Base-by-base conservation (phyloP, 1,140 invertebrate genomes). In the Teleogryllus occipitalis region DNA sequence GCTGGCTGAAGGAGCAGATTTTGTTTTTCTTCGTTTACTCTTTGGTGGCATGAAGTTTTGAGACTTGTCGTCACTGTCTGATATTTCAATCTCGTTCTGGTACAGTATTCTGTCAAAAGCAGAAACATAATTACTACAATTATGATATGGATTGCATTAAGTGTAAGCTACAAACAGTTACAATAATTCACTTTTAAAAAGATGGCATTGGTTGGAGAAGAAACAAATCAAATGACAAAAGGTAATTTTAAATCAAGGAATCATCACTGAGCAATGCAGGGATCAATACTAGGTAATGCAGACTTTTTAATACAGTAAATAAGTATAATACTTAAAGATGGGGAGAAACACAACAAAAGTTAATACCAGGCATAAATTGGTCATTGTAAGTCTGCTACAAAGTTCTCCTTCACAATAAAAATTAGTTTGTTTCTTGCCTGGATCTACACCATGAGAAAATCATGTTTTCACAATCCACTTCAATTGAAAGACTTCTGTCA, bases 11-110 rank as follows among this genome's bases (percentile, higher is more conserved):
- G 75, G 8, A 22, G 76, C 10, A 47, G 14, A 7, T 48, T 47
- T 79, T 15, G 78, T 75, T 46, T 79, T 79, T 74, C 73, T 49
- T 47, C 27, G 21, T 48, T 79, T 79, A 12, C 10, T 74, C 73
- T 75, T 79, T 21, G 72, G 22, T 74, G 78, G 78, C 2, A 47
- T 18, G 65, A 74, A 10, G 79, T 87, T 86, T 47, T 49, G 74
- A 15, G 88, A 87, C 3, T 90, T 89, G 6, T 90, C 88, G 8
- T 92, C 92, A 81, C 89, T 88, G 48, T 90, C 88, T 81, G 92
- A 89, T 47, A 94, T 88, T 82, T 94, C 91, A 83, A 92, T 90
- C 81, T 91, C 91, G 83, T 91, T 89, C 8, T 94, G 86, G 75
- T 94, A 88, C 83, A 93, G 94, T 84, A 10, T 48, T 77, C 27